Evolutionary conservation across 2,113 vertebrate species (phyloP), one percentile per base, ranked within the genome.

Genomic region (Pachypanchax playfairii): DNA sequence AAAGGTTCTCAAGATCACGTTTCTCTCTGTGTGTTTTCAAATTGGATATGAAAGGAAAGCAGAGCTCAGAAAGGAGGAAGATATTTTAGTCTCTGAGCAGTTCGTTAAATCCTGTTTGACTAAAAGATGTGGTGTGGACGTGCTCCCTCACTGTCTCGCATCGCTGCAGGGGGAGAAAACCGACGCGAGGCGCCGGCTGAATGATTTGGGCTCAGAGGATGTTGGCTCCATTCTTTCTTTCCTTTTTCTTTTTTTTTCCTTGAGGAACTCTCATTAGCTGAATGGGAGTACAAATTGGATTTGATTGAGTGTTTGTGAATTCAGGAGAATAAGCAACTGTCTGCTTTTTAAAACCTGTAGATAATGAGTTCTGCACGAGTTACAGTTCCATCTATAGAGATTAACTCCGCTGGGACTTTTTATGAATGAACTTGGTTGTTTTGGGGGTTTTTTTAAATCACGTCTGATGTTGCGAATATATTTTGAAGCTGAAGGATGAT

Each of bases 31-130:
- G 33, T 62, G 53, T 73, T 47, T 80, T 51, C 63, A 65, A 65
- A 52, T 36, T n/a, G 28, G 25, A 63, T 55, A 46, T 65, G 26
- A 55, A 62, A 68, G 35, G 33, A 50, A 63, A 54, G 43, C 63
- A 54, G 54, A 31, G 60, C 70, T 56, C 5, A 44, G 51, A 70
- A n/a, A 38, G 33, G 62, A 36, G 59, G 69, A 48, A 52, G 65
- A 29, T 11, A 10, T 48, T 52, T 52, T 65, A 12, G 70, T 63
- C 48, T 68, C 2, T 14, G 33, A 67, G 74, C 62, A 7, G 28
- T 65, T 48, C 39, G 67, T 47, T 73, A 67, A 86, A 87, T 85
- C 76, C 79, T 56, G 75, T 84, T 86, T 69, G 68, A 65, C 51
- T 68, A 15, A 0, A 58, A 57, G 68, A 70, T 42, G 63, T 38